Evolutionary conservation across 2,113 vertebrate species (phyloP).

Genomic region (Eulemur macaco): DNA sequence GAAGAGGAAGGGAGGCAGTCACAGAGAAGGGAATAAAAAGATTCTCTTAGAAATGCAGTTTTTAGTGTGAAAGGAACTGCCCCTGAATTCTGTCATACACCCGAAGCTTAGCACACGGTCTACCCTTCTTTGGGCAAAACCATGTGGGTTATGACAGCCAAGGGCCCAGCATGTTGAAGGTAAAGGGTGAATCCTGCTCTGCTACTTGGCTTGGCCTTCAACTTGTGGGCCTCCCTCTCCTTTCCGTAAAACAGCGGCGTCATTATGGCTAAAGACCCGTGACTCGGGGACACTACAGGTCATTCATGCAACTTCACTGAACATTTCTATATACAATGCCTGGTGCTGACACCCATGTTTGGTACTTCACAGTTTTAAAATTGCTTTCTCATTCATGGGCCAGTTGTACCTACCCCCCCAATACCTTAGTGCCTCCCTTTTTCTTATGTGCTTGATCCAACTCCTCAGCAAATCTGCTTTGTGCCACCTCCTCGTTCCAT

Average conservation of each 20-base stretch:
- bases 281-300: accelerated
- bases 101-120: accelerated
- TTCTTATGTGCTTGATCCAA: background rate
- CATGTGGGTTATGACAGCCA: accelerated
- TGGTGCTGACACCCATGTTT: accelerated
- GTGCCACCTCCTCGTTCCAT: background rate
- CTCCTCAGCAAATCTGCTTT: background rate
- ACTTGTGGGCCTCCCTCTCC: accelerated
- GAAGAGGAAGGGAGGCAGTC: background rate
- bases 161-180: accelerated
- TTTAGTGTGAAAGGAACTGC: background rate
- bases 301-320: accelerated
- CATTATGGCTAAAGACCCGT: accelerated
- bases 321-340: accelerated
- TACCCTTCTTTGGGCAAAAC: background rate
- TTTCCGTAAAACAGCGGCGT: accelerated
- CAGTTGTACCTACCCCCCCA: accelerated
- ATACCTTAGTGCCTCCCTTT: background rate
- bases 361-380: background rate
- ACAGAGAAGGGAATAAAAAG: background rate
- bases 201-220: background rate
- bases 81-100: accelerated
- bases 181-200: accelerated
- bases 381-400: background rate
- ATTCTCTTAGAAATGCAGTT: background rate